Percentiles rank a stretch among this genome's conserved stretches.
Conservation (phyloP, 2,888 invertebrate genomes). For the Macrostomum cliftonense region DNA sequence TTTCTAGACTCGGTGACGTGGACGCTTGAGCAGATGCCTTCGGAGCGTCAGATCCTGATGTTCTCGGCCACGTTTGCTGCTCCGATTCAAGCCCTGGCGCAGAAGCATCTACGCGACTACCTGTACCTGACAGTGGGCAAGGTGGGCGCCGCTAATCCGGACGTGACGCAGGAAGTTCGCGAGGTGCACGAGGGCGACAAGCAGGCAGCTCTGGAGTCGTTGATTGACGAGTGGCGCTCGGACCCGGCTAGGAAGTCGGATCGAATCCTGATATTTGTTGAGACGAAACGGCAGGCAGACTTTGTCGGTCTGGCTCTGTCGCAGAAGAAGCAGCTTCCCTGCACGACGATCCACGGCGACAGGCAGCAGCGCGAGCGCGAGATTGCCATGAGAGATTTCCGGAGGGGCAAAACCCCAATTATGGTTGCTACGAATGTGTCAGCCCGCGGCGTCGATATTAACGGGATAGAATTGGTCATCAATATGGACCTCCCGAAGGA, state of each 20-base stretch:
- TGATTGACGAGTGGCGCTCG: background rate
- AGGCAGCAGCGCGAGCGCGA: conserved; percentile 55
- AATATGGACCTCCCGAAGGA: background rate
- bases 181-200: conserved; percentile 46
- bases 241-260: conserved; percentile 9
- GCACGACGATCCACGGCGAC: conserved; percentile 56
- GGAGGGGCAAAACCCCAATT: conserved; percentile 52
- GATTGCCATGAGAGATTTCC: conserved; percentile 57
- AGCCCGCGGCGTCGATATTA: conserved; percentile 57
- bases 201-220: conserved; percentile 3
- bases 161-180: conserved; percentile 57
- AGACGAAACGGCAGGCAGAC: conserved; percentile 70
- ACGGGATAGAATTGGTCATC: background rate
- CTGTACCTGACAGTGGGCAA: conserved; percentile 72
- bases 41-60: conserved; percentile 46
- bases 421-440: conserved; percentile 87
- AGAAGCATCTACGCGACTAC: conserved; percentile 55
- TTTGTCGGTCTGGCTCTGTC: conserved; percentile 63
- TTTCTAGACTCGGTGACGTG: conserved; percentile 40
- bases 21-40: too few relatives aligned
- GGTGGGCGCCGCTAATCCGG: conserved; percentile 73
- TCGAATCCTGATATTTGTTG: conserved; percentile 59
- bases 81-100: conserved; percentile 56
- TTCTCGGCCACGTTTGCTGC: conserved; percentile 58
- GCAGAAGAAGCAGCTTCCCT: conserved; percentile 49